Percentiles rank a stretch among this genome's conserved stretches.
Conservation (phyloP, 2,888 invertebrate species). For the Brenthis ino region DNA sequence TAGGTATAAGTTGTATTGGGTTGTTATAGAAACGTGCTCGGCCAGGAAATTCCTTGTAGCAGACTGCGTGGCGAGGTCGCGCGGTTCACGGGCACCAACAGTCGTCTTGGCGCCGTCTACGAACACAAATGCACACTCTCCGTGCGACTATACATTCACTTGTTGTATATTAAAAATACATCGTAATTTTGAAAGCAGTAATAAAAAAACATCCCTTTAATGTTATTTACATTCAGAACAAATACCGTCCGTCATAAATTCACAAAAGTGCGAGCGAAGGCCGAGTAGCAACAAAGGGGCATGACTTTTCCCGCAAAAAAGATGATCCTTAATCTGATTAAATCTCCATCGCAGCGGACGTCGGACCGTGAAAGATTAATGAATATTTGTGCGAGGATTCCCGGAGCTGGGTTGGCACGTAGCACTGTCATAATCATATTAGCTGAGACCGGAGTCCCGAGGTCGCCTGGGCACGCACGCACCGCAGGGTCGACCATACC, state of each 20-base stretch:
- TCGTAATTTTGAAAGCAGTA: slow-evolving; percentile 19
- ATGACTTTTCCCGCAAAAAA: slow-evolving; percentile 80
- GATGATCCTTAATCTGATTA: slow-evolving; percentile 83
- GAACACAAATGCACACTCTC: slow-evolving; percentile 42
- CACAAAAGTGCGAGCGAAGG: slow-evolving; percentile 78
- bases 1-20: slow-evolving; percentile 40
- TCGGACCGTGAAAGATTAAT: slow-evolving; percentile 83
- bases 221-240: slow-evolving; percentile 76
- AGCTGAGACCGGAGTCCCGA: slow-evolving; percentile 75
- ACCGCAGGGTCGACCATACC: slow-evolving; percentile 34
- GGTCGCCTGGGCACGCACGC: slow-evolving; percentile 68
- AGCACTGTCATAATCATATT: slow-evolving; percentile 82
- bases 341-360: slow-evolving; percentile 82
- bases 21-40: slow-evolving; percentile 53
- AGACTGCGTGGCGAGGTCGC: slow-evolving; percentile 69
- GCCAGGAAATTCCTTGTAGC: slow-evolving; percentile 54
- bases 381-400: slow-evolving; percentile 82
- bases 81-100: slow-evolving; percentile 49
- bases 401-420: slow-evolving; percentile 79
- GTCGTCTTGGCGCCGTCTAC: slow-evolving; percentile 64
- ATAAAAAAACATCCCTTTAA: slow-evolving; percentile 34
- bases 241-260: slow-evolving; percentile 77
- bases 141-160: slow-evolving; percentile 23
- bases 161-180: slow-evolving; percentile 18
- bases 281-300: slow-evolving; percentile 79